These are phyloP conservation scores for Caenorhabditis wallacei DNA, from an alignment of 2,888 invertebrate genomes.

Conservation along the genomic window DNA sequence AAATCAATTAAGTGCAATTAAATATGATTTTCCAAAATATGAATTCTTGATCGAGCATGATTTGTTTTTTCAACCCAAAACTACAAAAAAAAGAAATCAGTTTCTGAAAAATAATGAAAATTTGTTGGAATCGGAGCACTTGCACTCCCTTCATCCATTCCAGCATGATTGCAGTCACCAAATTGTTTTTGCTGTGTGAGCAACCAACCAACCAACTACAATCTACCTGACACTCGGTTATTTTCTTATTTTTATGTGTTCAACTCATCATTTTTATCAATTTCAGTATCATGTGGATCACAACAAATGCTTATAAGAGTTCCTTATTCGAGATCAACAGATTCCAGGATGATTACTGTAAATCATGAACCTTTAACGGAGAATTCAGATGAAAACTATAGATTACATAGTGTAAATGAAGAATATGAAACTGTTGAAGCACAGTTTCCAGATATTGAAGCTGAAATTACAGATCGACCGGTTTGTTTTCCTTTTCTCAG, in stretches of 20 bases:
- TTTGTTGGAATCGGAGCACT: slow-evolving; percentile 42
- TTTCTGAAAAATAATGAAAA: slow-evolving; percentile 1
- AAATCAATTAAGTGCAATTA: slow-evolving; percentile 47
- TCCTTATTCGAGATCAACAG: slow-evolving; percentile 46
- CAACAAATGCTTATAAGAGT: slow-evolving; percentile 61
- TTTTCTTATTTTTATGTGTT: neutral
- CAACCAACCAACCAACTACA: slow-evolving; percentile 29
- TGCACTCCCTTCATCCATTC: slow-evolving; percentile 33
- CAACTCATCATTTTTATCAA: neutral
- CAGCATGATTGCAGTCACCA: slow-evolving; percentile 57
- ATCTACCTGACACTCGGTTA: slow-evolving; percentile 23
- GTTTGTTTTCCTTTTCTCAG: slow-evolving; percentile 36
- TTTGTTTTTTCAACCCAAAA: neutral
- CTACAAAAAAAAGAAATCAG: neutral
- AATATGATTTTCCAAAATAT: slow-evolving; percentile 5
- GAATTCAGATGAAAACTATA: slow-evolving; percentile 31
- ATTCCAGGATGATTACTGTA: slow-evolving; percentile 50
- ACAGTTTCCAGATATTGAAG: slow-evolving; percentile 38
- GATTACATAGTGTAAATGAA: slow-evolving; percentile 34
- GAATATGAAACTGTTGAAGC: slow-evolving; percentile 19
- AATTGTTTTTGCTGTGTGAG: slow-evolving; percentile 51
- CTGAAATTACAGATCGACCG: slow-evolving; percentile 34
- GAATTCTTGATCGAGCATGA: slow-evolving; percentile 19
- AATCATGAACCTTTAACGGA: slow-evolving; percentile 53
- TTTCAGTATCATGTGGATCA: slow-evolving; percentile 60